Percentiles rank a stretch among this genome's conserved stretches.
Evolutionary conservation across 2,113 vertebrate species (phyloP).

Genomic region (Podiceps cristatus): DNA sequence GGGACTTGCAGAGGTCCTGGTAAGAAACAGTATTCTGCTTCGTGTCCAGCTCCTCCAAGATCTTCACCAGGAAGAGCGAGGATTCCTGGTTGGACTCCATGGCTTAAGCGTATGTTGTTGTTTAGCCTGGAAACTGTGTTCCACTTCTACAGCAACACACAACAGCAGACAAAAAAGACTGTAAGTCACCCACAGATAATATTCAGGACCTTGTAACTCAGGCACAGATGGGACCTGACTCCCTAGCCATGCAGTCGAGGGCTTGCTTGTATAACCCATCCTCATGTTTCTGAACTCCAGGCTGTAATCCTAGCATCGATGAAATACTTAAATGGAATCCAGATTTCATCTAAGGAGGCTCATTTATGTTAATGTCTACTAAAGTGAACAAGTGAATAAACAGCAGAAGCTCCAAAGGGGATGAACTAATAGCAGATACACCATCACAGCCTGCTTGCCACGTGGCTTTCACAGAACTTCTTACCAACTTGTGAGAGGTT

Average conservation of each 20-base stretch:
- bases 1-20: constrained; percentile 91
- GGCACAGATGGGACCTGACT: neutral
- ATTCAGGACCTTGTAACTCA: neutral
- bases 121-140: neutral
- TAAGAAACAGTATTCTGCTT: constrained; percentile 88
- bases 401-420: neutral
- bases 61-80: constrained; percentile 87
- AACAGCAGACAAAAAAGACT: constrained; percentile 14
- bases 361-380: neutral
- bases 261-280: neutral
- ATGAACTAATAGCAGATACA: neutral
- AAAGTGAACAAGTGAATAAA: neutral
- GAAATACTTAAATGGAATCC: neutral
- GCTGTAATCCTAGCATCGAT: neutral
- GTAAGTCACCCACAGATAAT: neutral
- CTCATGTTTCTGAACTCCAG: neutral
- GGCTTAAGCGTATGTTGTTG: neutral
- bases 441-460: neutral
- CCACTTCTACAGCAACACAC: constrained; percentile 17
- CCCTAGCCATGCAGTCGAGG: neutral
- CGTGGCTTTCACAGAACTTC: neutral
- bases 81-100: constrained; percentile 90
- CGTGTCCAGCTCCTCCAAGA: constrained; percentile 90
- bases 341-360: neutral
- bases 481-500: neutral